phyloP scores from a whole-genome alignment of 2,113 vertebrate species.

The Agelaius phoeniceus region DNA sequence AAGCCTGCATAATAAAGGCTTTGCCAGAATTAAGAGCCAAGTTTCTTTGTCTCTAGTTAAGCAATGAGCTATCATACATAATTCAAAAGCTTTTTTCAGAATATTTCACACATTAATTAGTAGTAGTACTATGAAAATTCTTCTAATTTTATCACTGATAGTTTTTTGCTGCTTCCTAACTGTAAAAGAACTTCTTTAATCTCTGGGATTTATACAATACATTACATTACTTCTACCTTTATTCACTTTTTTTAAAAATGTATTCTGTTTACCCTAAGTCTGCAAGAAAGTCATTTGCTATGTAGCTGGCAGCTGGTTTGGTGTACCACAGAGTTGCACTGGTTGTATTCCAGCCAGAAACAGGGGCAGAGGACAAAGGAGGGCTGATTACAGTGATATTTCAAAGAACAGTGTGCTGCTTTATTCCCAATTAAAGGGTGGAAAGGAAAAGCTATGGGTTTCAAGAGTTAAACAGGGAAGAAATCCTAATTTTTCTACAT shows the following conservation, averaged over 20 bases:
- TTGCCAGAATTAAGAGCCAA: slow-evolving; percentile 29
- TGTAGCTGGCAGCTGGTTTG: background rate
- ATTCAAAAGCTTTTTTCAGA: slow-evolving; percentile 42
- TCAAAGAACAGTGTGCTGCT: background rate
- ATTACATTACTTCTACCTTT: background rate
- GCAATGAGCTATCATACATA: slow-evolving; percentile 14
- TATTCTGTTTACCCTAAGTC: background rate
- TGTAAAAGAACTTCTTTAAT: background rate
- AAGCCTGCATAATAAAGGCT: background rate
- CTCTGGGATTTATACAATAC: background rate
- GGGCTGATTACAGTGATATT: background rate
- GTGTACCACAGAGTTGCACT: background rate
- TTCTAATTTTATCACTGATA: background rate
- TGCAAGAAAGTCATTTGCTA: background rate
- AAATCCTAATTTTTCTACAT: background rate
- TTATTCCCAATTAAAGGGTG: background rate
- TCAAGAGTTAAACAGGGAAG: background rate
- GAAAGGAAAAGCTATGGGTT: background rate
- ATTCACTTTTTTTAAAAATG: background rate
- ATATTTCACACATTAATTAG: slow-evolving; percentile 36
- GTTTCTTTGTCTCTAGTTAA: background rate
- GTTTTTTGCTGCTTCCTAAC: background rate
- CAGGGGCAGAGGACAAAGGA: background rate
- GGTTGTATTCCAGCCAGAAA: background rate
- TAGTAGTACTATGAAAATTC: slow-evolving; percentile 33